phyloP scores from a whole-genome alignment of 2,113 vertebrate genomes.

The Pachycephala philippinensis region DNA sequence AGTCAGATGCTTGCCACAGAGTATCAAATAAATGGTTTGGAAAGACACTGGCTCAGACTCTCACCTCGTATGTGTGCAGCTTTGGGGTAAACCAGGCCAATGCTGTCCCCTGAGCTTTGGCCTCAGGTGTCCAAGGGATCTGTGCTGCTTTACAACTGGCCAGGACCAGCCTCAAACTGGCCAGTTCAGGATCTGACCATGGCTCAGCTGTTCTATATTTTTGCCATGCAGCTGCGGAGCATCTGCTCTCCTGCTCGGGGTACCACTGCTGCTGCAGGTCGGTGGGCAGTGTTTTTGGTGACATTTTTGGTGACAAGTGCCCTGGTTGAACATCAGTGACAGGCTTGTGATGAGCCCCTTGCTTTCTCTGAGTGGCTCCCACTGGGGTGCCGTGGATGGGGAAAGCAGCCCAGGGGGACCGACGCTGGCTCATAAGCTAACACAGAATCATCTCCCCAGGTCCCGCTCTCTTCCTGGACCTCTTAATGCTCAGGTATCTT shows the following conservation, averaged over 20 bases:
- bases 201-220: neutral
- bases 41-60: neutral
- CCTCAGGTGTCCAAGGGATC: neutral
- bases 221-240: neutral
- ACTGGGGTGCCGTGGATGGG: too few relatives aligned
- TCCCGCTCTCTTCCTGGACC: neutral
- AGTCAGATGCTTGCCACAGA: conserved; percentile 4
- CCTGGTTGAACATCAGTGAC: neutral
- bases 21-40: neutral
- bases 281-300: rapidly evolving
- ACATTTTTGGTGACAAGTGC: neutral
- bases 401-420: neutral
- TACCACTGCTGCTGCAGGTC: neutral
- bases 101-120: neutral
- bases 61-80: neutral
- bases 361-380: neutral
- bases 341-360: neutral
- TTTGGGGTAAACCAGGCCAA: neutral
- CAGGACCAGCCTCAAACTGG: neutral
- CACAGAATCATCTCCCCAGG: rapidly evolving
- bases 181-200: neutral
- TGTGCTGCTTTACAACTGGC: neutral
- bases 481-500: rapidly evolving
- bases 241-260: neutral
- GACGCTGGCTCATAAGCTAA: neutral